Base-by-base conservation (phyloP, 2,113 vertebrate species). In the Lethenteron camtschaticum region DNA sequence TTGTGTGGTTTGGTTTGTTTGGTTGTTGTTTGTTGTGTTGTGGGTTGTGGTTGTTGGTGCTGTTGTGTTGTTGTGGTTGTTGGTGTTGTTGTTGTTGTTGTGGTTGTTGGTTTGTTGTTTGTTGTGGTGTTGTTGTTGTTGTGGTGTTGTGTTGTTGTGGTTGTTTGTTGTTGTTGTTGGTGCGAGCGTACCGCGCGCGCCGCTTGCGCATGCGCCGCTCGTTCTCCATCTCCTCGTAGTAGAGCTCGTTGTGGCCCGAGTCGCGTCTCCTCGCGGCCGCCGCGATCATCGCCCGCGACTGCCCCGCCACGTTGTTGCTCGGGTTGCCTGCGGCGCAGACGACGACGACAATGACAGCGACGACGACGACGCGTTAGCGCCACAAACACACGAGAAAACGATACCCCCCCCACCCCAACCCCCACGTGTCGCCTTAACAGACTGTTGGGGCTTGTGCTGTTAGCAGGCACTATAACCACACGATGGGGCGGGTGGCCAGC, bases 221-320 rank as follows among this genome's bases (percentile, higher is more conserved):
- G 8, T 91, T 87, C 77, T 96, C 91, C 0, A 89, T 90, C 79
- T 96, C 91, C 74, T 96, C 90, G 1, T 96, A 95, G 81, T 96
- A 96, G 56, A 79, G 89, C 71, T 96, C 91, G 0, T 94, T 96
- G 80, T 96, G 91, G 74, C 89, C 87, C 77, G 90, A 95, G 81
- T 96, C 90, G 2, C 91, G 78, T 11, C 90, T 71, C 57, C 90
- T 83, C 0, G 91, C 90, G 0, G 90, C 91, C 0, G 91, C 91
- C 0, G 90, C 91, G 0, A 96, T 95, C 78, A 92, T 91, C 0
- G 91, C 90, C 11, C 89, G 80, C 0, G 91, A 82, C 78, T 95
- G 91, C 9, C 89, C 86, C 0, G 86, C 85, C 3, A 89, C 90
- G 72, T 94, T 95, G 73, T 89, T 95, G 12, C 88, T 87, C 55